Evolutionary conservation across 2,888 invertebrate species (phyloP).

Genomic region (Cerastis rubricosa): DNA sequence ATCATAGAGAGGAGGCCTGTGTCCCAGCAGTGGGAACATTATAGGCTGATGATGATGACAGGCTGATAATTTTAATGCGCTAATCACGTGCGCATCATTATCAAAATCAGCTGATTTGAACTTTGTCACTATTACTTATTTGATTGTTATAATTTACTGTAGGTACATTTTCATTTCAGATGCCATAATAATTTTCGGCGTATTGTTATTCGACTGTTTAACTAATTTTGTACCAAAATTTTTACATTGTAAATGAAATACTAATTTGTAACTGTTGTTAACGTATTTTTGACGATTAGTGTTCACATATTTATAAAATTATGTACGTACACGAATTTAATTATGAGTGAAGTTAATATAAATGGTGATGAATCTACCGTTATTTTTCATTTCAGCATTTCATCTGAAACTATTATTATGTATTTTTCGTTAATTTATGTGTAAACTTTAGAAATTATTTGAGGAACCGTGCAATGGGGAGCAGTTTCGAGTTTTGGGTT

Average conservation of each 20-base stretch:
- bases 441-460: background rate
- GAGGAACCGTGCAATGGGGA: background rate
- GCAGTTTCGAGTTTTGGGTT: background rate
- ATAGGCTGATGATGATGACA: no score
- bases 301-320: constrained; percentile 23
- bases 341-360: constrained; percentile 16
- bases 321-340: constrained; percentile 36
- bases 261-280: constrained; percentile 35
- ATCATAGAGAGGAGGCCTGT: no score
- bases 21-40: no score
- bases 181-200: background rate
- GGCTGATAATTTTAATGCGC: background rate
- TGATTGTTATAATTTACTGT: background rate
- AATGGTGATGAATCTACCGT: constrained; percentile 1
- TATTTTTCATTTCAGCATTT: constrained; percentile 9
- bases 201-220: constrained; percentile 1
- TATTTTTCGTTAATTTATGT: background rate
- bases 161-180: background rate
- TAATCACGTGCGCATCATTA: background rate
- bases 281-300: constrained; percentile 24
- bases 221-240: constrained; percentile 2
- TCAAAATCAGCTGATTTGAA: background rate
- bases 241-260: constrained; percentile 31
- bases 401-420: background rate
- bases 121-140: background rate